These are phyloP conservation scores for Catostomus latipinnis DNA, from an alignment of 2,797 vertebrate genomes.

Conservation along the genomic window DNA sequence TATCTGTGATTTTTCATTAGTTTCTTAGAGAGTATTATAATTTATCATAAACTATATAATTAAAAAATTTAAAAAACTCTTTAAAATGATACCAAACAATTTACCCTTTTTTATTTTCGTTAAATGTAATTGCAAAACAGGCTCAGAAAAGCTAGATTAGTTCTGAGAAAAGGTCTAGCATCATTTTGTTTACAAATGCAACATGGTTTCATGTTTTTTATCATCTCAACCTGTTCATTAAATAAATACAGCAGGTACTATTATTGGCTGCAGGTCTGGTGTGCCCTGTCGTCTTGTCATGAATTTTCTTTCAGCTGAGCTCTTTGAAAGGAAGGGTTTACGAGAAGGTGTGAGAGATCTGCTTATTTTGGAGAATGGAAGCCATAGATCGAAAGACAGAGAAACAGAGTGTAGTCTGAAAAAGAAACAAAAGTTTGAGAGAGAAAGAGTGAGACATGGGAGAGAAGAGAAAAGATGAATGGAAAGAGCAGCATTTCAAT, in stretches of 20 bases:
- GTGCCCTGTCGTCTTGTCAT: slow-evolving; percentile 51
- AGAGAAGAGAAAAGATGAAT: not conserved
- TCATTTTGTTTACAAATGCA: no score
- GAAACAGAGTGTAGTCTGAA: not conserved
- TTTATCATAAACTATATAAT: no score
- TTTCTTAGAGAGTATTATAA: no score
- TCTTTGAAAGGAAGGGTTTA: slow-evolving; percentile 46
- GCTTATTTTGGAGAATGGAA: slow-evolving; percentile 47
- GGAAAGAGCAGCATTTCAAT: not conserved
- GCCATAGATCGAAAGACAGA: slow-evolving; percentile 8
- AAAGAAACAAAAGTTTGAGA: slow-evolving; percentile 1
- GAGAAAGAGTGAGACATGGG: not conserved
- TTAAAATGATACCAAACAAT: no score
- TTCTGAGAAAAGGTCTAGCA: no score
- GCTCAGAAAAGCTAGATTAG: no score
- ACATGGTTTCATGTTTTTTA: slow-evolving; percentile 45
- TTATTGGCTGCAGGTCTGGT: slow-evolving; percentile 50
- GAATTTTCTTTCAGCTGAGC: slow-evolving; percentile 52
- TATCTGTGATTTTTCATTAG: no score
- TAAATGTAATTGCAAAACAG: no score
- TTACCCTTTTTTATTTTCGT: no score
- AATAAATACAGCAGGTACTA: slow-evolving; percentile 66
- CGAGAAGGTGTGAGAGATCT: slow-evolving; percentile 22
- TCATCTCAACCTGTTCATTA: slow-evolving; percentile 70
- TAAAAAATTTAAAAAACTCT: no score